phyloP scores from a whole-genome alignment of 2,113 vertebrate species.

The Rhagologus leucostigma region DNA sequence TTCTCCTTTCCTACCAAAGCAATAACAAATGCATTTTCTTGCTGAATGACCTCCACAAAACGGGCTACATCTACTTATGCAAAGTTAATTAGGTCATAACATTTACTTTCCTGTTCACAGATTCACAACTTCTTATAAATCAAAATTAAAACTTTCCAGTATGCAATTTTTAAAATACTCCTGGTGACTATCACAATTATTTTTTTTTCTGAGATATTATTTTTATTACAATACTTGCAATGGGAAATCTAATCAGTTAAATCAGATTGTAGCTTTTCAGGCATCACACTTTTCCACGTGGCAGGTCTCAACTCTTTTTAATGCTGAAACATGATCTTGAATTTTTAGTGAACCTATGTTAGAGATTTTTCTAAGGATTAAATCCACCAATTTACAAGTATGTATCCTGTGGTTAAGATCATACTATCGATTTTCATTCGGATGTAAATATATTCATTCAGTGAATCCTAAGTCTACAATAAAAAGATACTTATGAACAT shows the following conservation, averaged over 20 bases:
- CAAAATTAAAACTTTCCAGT: not conserved
- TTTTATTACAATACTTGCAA: not conserved
- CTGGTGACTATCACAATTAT: not conserved
- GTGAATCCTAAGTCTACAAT: not conserved
- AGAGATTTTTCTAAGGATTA: not conserved
- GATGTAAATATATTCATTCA: not conserved
- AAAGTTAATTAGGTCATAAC: not conserved
- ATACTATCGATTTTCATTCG: not conserved
- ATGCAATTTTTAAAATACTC: not conserved
- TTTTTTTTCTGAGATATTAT: not conserved
- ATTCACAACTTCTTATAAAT: not conserved
- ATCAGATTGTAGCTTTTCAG: not conserved
- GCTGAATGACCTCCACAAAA: not conserved
- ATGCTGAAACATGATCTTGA: not conserved
- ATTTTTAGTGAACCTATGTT: not conserved
- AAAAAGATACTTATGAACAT: not conserved
- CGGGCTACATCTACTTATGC: not conserved
- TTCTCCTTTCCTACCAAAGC: not conserved
- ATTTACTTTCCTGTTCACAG: not conserved
- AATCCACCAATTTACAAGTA: not conserved
- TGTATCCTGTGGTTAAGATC: not conserved
- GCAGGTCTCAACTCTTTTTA: not conserved
- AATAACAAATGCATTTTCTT: not conserved
- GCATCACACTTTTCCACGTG: not conserved
- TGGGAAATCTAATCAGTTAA: not conserved